Conservation (phyloP, 2,797 vertebrate genomes). For the Arremon aurantiirostris region DNA sequence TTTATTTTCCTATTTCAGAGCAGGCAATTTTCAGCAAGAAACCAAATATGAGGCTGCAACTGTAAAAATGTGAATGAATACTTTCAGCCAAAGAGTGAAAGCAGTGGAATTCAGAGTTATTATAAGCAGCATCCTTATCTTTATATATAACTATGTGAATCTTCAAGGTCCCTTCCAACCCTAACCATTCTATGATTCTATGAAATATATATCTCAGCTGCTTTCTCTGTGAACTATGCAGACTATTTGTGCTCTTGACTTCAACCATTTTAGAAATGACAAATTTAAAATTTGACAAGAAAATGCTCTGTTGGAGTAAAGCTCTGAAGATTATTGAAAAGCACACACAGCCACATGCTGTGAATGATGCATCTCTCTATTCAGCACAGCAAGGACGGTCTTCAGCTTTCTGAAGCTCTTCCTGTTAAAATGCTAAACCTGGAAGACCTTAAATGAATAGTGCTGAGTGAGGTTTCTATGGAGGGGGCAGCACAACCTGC, state of each 20-base stretch:
- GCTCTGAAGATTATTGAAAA: background rate
- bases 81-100: background rate
- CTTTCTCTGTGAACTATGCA: background rate
- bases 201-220: background rate
- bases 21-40: background rate
- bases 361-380: background rate
- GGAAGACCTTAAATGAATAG: background rate
- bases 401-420: background rate
- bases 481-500: background rate
- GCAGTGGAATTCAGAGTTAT: background rate
- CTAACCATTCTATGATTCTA: background rate
- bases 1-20: background rate
- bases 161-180: background rate
- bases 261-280: background rate
- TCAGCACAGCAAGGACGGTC: background rate
- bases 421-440: background rate
- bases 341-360: background rate
- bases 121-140: background rate
- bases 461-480: background rate
- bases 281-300: background rate
- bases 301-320: background rate
- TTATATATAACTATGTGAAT: no score
- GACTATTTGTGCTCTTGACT: background rate
- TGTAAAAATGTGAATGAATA: background rate
- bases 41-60: background rate